These are phyloP conservation scores for Leucania comma DNA, from an alignment of 2,888 invertebrate species.

Conservation along the genomic window DNA sequence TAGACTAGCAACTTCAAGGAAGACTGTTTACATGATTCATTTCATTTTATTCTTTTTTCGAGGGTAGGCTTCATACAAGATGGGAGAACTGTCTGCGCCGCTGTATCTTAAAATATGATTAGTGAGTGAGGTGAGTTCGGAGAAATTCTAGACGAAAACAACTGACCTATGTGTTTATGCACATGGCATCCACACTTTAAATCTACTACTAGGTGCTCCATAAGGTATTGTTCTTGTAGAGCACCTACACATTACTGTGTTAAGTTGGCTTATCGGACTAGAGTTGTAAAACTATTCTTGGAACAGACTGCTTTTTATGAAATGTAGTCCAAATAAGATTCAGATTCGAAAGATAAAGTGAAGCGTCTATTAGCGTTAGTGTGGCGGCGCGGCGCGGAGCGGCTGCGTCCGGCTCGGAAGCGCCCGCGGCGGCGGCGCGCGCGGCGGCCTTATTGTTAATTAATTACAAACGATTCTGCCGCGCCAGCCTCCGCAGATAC, in stretches of 20 bases:
- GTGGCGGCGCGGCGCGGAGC: not conserved
- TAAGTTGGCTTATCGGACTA: not conserved
- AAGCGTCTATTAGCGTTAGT: constrained; percentile 26
- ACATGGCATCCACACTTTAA: too few relatives aligned
- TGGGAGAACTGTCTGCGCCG: too few relatives aligned
- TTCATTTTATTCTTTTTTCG: too few relatives aligned
- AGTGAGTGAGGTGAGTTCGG: not conserved
- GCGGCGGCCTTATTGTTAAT: constrained; percentile 79
- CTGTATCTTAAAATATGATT: too few relatives aligned
- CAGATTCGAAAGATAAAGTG: constrained; percentile 5
- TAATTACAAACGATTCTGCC: constrained; percentile 73
- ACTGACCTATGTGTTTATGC: too few relatives aligned
- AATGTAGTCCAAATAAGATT: constrained; percentile 14
- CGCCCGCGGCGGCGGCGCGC: constrained; percentile 64
- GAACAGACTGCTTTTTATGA: not conserved
- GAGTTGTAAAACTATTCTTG: not conserved
- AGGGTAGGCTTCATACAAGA: not conserved
- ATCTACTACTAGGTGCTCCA: too few relatives aligned
- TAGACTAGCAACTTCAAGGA: not conserved
- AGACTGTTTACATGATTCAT: too few relatives aligned
- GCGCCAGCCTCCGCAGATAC: constrained; percentile 31
- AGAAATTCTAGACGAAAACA: not conserved
- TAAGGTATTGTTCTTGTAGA: too few relatives aligned
- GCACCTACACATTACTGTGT: not conserved
- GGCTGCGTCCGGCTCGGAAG: constrained; percentile 64